These are phyloP conservation scores for Myrmophylax atrothorax DNA, from an alignment of 2,113 vertebrate species.

Conservation along the genomic window DNA sequence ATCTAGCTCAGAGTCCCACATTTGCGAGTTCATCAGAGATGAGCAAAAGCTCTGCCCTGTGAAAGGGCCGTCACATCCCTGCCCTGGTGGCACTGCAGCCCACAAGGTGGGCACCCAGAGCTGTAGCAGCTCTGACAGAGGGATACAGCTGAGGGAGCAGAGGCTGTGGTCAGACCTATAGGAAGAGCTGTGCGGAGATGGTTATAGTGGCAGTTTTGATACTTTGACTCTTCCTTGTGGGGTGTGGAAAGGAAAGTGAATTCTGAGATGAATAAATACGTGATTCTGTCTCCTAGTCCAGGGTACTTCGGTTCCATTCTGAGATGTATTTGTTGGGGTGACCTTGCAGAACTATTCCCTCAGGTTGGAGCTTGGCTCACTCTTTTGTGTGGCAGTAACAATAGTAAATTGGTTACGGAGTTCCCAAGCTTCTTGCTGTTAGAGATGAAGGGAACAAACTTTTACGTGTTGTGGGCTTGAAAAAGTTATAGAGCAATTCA, in stretches of 20 bases:
- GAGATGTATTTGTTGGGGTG: neutral
- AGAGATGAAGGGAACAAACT: neutral
- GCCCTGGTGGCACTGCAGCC: neutral
- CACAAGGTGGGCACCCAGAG: fast-evolving
- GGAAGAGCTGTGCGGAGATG: neutral
- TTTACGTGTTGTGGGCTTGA: neutral
- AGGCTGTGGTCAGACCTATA: neutral
- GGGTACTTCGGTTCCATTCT: neutral
- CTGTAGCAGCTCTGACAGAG: neutral
- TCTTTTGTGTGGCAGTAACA: neutral
- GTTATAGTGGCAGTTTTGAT: neutral
- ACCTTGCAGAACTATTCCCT: neutral
- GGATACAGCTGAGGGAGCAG: neutral
- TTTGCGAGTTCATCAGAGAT: neutral
- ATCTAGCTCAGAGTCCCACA: neutral
- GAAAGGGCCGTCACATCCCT: no score
- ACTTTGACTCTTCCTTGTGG: neutral
- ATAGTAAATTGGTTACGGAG: neutral
- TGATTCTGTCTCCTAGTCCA: neutral
- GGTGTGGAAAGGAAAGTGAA: neutral
- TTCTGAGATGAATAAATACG: neutral
- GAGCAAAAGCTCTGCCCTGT: neutral
- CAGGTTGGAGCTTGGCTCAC: neutral
- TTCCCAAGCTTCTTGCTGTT: neutral
- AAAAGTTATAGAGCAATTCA: neutral